A percentile compares a stretch with the other conserved stretches of the same genome.
Evolutionary conservation across 1,140 invertebrate species (phyloP).

Genomic region (Odontomachus brunneus): DNA sequence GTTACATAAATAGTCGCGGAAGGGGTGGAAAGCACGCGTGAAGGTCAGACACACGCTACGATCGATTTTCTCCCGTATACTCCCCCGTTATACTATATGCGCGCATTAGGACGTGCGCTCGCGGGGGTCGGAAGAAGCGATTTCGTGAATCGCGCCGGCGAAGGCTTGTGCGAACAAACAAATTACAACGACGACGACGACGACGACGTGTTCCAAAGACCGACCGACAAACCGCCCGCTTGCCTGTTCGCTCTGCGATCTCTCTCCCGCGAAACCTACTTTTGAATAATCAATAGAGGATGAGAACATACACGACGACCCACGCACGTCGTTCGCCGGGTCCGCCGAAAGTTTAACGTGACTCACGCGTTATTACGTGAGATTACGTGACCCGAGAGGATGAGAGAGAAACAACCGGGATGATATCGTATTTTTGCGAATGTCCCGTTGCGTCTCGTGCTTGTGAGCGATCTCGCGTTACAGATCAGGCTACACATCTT

Average conservation of each 20-base stretch:
- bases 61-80: slow-evolving; percentile 72
- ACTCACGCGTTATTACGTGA: slow-evolving; percentile 13
- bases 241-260: background rate
- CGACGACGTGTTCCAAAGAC: too few species aligned
- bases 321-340: slow-evolving; percentile 1
- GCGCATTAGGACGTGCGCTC: slow-evolving; percentile 15
- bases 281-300: slow-evolving; percentile 58
- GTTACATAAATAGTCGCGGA: slow-evolving; percentile 65
- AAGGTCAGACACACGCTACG: slow-evolving; percentile 78
- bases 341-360: slow-evolving; percentile 9
- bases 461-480: too few species aligned
- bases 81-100: background rate
- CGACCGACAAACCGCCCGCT: background rate
- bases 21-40: slow-evolving; percentile 67
- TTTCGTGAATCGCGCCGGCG: slow-evolving; percentile 36
- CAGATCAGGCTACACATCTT: too few species aligned
- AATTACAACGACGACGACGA: too few species aligned
- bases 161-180: too few species aligned
- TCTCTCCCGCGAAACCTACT: slow-evolving; percentile 47
- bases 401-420: background rate
- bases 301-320: slow-evolving; percentile 18
- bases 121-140: background rate
- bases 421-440: background rate
- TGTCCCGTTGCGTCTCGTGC: too few species aligned
- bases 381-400: background rate